Evolutionary conservation across 2,888 invertebrate species (phyloP).

Genomic region (Phaedon cochleariae): DNA sequence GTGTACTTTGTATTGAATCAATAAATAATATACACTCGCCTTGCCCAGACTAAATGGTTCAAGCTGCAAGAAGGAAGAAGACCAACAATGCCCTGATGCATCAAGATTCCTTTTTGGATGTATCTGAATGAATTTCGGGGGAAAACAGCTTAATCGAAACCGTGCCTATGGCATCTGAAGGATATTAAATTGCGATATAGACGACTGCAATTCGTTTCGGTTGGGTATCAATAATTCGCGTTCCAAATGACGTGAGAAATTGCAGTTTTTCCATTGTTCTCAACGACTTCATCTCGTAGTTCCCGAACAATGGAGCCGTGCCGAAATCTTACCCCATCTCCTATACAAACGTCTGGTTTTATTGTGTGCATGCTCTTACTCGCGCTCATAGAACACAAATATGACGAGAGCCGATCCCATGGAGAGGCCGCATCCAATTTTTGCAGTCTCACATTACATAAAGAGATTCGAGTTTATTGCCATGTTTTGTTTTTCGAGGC

Average conservation of each 20-base stretch:
- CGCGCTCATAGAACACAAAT: constrained; percentile 34
- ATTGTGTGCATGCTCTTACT: constrained; percentile 32
- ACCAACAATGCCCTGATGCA: too few species aligned
- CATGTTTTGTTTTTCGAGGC: constrained; percentile 45
- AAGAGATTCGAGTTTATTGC: constrained; percentile 46
- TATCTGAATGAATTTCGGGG: too few species aligned
- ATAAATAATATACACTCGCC: too few species aligned
- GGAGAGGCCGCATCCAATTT: constrained; percentile 42
- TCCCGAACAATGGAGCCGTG: constrained; percentile 26
- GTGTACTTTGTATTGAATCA: too few species aligned
- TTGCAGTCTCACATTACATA: constrained; percentile 45
- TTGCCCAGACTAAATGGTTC: too few species aligned
- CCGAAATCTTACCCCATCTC: constrained; percentile 10
- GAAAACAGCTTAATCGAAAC: too few species aligned
- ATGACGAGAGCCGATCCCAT: constrained; percentile 34
- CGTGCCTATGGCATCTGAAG: too few species aligned
- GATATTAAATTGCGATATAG: not conserved
- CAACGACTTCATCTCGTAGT: constrained; percentile 19
- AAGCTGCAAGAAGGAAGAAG: too few species aligned
- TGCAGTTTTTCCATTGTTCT: constrained; percentile 12
- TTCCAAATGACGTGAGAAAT: constrained; percentile 17
- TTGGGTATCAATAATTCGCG: not conserved
- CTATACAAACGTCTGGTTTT: constrained; percentile 22
- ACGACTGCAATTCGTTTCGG: not conserved
- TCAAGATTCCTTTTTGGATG: too few species aligned